These are phyloP conservation scores for Nansenia antarctica DNA, from an alignment of 2,113 vertebrate species.

Conservation along the genomic window DNA sequence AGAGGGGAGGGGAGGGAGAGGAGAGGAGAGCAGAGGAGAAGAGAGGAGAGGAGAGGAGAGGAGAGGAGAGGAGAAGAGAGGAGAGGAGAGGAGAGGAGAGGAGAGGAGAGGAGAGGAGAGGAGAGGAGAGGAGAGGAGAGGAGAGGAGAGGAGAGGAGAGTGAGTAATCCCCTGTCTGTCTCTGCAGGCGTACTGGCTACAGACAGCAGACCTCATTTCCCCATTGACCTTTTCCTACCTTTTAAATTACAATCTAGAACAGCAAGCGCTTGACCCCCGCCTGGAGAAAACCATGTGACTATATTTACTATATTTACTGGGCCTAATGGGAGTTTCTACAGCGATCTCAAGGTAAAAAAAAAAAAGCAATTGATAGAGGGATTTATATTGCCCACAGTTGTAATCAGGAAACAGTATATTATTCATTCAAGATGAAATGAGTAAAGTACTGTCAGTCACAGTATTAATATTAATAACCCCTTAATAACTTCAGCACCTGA, in stretches of 20 bases:
- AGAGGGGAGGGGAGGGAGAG: not conserved
- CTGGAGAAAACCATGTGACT: slow-evolving; percentile 62
- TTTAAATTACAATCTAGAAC: slow-evolving; percentile 71
- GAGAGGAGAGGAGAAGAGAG: not conserved
- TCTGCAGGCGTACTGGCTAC: slow-evolving; percentile 49
- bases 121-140: not conserved
- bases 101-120: slow-evolving; percentile 11
- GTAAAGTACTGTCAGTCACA: too few species aligned
- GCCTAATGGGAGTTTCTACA: slow-evolving; percentile 46
- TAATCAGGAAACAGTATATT: not conserved
- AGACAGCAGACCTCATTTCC: slow-evolving; percentile 59
- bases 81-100: not conserved
- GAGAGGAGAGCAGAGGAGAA: too few species aligned
- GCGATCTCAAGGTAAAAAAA: slow-evolving; percentile 48
- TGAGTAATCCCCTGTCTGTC: slow-evolving; percentile 26
- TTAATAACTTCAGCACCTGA: too few species aligned
- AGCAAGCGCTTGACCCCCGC: slow-evolving; percentile 62
- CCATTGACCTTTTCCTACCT: slow-evolving; percentile 75
- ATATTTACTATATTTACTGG: slow-evolving; percentile 69
- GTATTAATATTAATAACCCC: too few species aligned
- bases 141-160: not conserved
- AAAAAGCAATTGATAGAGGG: slow-evolving; percentile 61
- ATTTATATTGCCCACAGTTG: slow-evolving; percentile 49
- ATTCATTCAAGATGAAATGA: not conserved
- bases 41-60: too few species aligned